Percentiles rank a stretch among this genome's conserved stretches.
Conservation (phyloP, 2,888 invertebrate species). For the Loripinus fragilis region DNA sequence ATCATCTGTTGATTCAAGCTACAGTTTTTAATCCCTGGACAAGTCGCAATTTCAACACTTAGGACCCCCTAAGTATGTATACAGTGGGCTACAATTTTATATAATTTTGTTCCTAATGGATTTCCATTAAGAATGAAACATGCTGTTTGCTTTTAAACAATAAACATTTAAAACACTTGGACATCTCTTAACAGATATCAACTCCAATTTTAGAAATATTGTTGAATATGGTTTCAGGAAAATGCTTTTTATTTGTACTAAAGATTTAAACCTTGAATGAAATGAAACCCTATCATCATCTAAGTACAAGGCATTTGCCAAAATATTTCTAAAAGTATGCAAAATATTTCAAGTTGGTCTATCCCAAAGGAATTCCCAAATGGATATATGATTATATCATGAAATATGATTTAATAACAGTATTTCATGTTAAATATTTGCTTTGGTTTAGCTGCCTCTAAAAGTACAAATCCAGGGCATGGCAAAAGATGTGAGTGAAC, state of each 20-base stretch:
- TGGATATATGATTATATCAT: no score
- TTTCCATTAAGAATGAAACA: background rate
- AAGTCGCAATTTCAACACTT: background rate
- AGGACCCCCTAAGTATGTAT: background rate
- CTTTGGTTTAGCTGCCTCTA: no score
- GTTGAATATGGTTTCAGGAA: background rate
- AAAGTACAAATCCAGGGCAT: no score
- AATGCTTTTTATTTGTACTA: background rate
- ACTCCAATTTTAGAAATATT: background rate
- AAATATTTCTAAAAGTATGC: background rate
- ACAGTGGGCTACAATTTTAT: background rate
- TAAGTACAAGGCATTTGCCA: background rate
- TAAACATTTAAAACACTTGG: background rate
- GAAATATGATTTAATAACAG: no score
- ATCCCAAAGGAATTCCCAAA: no score
- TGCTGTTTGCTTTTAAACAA: slow-evolving; percentile 1
- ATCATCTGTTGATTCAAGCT: slow-evolving; percentile 9
- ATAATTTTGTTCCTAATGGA: background rate
- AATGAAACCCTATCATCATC: background rate
- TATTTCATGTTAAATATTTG: no score
- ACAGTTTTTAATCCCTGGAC: background rate
- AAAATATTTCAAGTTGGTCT: background rate
- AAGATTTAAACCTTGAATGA: slow-evolving; percentile 3
- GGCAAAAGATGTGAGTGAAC: no score
- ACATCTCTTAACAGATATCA: background rate